phyloP scores from a whole-genome alignment of 2,797 vertebrate genomes.

The Esox lucius region DNA sequence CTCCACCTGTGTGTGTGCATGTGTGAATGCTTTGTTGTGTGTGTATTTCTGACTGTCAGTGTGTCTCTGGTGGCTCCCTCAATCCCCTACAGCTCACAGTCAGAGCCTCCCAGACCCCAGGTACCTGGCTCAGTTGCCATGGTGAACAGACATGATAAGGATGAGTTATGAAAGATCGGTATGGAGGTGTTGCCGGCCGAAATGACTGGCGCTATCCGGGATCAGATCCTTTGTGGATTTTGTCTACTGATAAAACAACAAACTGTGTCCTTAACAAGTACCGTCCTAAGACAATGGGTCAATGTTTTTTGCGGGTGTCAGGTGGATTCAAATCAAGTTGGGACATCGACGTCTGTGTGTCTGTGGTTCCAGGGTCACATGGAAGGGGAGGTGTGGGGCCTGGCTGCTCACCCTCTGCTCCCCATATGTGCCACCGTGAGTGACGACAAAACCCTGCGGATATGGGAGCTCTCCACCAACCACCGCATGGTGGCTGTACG shows the following conservation, averaged over 20 bases:
- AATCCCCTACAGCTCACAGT: background rate
- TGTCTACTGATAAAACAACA: no score
- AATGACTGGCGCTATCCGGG: background rate
- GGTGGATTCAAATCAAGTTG: background rate
- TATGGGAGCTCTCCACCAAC: constrained; percentile 95
- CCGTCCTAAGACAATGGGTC: background rate
- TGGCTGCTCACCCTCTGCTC: constrained; percentile 91
- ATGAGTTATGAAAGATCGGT: background rate
- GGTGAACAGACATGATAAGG: constrained; percentile 12
- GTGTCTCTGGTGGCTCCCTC: background rate
- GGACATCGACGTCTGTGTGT: background rate
- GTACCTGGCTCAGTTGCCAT: constrained; percentile 18
- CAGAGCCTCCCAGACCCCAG: background rate
- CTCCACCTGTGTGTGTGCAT: background rate
- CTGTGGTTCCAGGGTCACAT: constrained; percentile 85
- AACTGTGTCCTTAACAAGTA: background rate
- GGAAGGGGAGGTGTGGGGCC: constrained; percentile 97
- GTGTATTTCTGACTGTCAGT: constrained; percentile 30
- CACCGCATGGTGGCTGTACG: constrained; percentile 97
- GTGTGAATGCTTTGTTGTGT: constrained; percentile 84
- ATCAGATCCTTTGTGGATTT: background rate
- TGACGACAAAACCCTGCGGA: constrained; percentile 92
- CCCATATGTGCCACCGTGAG: constrained; percentile 95
- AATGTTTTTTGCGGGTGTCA: background rate
- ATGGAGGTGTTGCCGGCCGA: background rate